Base-by-base conservation (phyloP, 1,140 invertebrate species). In the Meloidogyne hapla region DNA sequence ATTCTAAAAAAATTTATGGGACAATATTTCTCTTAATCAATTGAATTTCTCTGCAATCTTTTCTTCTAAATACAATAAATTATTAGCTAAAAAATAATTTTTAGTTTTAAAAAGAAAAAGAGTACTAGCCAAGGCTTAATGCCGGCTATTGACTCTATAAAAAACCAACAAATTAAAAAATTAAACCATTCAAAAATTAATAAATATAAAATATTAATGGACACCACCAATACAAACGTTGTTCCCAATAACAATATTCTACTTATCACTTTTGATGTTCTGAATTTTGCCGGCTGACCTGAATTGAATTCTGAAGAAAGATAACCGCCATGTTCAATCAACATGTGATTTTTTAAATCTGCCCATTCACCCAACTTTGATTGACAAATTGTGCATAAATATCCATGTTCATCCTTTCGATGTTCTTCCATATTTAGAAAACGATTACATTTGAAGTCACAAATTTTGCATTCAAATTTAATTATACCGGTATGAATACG, bases 401-500 rank as follows among this genome's bases (percentile, higher is more conserved):
- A 85, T 15, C 84, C 85, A 68, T 86, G 85, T 61, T 86, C 86
- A 42, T 86, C 86, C 69, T 83, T 84, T 33, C 74, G 66, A 70
- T 84, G 83, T 25, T 87, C 85, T 48, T 86, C 86, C 86, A 86
- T 87, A 38, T 77, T 70, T 23, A 85, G 26, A 74, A 83, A 86
- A 25, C 85, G 77, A 72, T 87, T 86, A 69, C 83, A 85, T 42
- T 83, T 82, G 63, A 69, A 76, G 68, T 86, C 85, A 66, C 85
- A 86, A 48, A 86, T 86, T 56, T 86, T 87, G 75, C 85, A 86
- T 68, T 86, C 85, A 68, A 86, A 86, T 69, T 87, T 86, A 28
- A 86, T 85, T 40, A 87, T 86, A 63, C 85, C 85, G 12, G 85
- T 86, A 67, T 86, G 85, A 45, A 87, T 81, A 8, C 85, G 73